Base-by-base conservation (phyloP, 2,113 vertebrate genomes). In the Hippolais icterina region DNA sequence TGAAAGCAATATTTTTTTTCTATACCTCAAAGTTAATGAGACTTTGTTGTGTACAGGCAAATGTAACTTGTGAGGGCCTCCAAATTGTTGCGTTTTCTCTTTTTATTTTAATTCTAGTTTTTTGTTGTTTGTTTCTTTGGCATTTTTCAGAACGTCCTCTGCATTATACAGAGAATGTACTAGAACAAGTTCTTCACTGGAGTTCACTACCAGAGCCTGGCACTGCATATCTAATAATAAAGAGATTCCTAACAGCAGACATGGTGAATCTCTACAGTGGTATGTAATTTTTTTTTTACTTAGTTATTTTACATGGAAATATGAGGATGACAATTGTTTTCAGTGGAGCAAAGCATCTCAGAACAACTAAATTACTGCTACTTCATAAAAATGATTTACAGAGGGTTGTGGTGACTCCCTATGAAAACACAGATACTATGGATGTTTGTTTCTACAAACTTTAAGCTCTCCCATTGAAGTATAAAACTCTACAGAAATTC, bases 141-240 rank as follows among this genome's bases (percentile, higher is more conserved):
- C 79, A 39, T 79, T 97, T 96, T 92, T 64, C 97, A 99, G 99
- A 99, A 94, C 98, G 99, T 11, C 99, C 99, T 11, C 93, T 99
- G 89, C 99, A 99, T 98, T 99, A 98, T 95, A 99, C 97, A 57
- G 99, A 99, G 95, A 99, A 98, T 83, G 96, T 99, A 31, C 97
- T 99, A 81, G 99, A 99, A 88, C 99, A 99, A 95, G 98, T 99
- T 70, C 98, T 99, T 94, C 98, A 98, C 76, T 99, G 99, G 99
- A 99, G 99, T 79, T 94, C 97, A 6, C 95, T 99, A 88, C 98
- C 98, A 28, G 98, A 98, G 49, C 99, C 99, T 14, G 97, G 99
- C 41, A 98, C 98, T 53, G 99, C 99, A 23, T 99, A 98, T 93
- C 98, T 99, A 37, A 96, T 99, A 76, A 97, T 99, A 96, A 99